Evolutionary conservation across 2,113 vertebrate genomes (phyloP), one percentile per base, ranked within the genome.

Genomic region (Platysternon megacephalum): DNA sequence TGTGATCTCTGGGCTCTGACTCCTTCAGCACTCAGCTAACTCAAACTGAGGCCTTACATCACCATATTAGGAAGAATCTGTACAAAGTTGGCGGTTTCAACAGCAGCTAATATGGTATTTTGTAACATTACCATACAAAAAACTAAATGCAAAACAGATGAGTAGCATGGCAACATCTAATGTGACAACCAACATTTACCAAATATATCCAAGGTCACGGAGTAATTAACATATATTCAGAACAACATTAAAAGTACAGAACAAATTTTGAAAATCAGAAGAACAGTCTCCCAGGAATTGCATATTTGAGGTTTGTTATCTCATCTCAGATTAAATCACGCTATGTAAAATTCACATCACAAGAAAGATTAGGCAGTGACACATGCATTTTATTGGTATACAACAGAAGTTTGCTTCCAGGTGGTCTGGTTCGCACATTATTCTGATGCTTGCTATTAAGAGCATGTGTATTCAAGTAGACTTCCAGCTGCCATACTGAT

Each of bases 21-120:
- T 86, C 81, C 68, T 93, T 87, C 86, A 85, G 84, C 87, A 83
- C 94, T 97, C 79, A 95, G 91, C 81, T 78, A 72, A 72, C 80
- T 86, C 32, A 0, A 87, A 82, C 26, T 83, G 86, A 58, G 78
- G 85, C 81, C 90, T 95, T 85, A 96, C 94, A 89, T 96, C 86
- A 96, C 97, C 98, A 98, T 98, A 98, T 98, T 97, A 97, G 97
- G 97, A 94, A 94, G 93, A 97, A 97, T 53, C 52, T 53, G 52
- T 22, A 96, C 29, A 95, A 79, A 44, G 65, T 76, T 94, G 79
- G 39, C 1, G 82, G 53, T 28, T 91, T 84, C 94, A 82, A 79
- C 74, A 94, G 93, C 86, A 96, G 85, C 16, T 53, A 93, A 26
- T 26, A 65, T 85, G 89, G 49, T 81, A 90, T 95, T 97, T 87